Percentiles rank a stretch among this genome's conserved stretches.
These are phyloP conservation scores for Ariopsis seemanni DNA, from an alignment of 2,113 vertebrate species.

Conservation along the genomic window DNA sequence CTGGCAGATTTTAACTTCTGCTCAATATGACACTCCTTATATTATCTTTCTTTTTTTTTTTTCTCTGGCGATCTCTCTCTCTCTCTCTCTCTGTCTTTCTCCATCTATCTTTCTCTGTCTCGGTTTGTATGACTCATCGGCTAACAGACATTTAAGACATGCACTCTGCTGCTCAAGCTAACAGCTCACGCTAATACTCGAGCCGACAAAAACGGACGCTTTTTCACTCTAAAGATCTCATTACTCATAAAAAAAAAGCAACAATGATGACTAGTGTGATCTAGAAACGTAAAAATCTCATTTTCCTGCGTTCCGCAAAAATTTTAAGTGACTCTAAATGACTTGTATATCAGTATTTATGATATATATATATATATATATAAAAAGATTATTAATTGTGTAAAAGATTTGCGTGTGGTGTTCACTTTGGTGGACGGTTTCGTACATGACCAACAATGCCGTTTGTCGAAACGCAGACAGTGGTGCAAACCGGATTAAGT, in stretches of 20 bases:
- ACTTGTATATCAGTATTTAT: background rate
- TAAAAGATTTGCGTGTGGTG: background rate
- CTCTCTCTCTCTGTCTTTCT: background rate
- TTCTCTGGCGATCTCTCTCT: background rate
- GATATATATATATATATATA: too few species aligned
- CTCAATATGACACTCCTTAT: conserved; percentile 41
- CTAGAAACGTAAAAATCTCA: background rate
- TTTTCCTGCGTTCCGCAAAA: background rate
- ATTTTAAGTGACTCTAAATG: background rate
- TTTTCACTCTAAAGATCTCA: background rate
- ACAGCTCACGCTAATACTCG: conserved; percentile 3
- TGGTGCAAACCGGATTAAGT: background rate
- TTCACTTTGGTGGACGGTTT: background rate
- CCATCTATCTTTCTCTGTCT: background rate
- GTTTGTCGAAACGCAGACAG: background rate
- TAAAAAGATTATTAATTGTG: background rate
- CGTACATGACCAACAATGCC: background rate
- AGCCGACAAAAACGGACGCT: background rate
- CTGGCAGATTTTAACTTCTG: conserved; percentile 51
- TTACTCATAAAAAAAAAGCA: background rate
- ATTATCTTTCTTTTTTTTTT: background rate
- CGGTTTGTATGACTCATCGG: background rate
- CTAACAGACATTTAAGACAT: background rate
- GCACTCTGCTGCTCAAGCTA: background rate
- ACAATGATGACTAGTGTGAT: background rate